Conservation (phyloP, 2,888 invertebrate genomes). For the Adelognathus sp. region DNA sequence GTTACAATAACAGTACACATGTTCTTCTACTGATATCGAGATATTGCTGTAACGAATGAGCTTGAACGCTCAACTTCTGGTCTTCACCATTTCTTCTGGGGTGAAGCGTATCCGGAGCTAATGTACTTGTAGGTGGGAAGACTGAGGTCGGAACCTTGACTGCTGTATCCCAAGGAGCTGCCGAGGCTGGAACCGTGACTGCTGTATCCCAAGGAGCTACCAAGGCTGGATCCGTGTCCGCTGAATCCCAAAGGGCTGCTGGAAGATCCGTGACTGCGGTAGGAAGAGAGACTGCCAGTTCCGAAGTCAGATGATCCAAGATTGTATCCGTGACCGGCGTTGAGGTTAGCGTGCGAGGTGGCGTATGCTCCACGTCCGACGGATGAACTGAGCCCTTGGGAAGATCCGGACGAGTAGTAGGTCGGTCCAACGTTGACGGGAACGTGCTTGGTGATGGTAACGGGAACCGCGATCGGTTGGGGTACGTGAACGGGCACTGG, state of each 20-base stretch:
- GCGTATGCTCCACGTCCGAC: constrained; percentile 41
- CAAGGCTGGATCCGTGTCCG: background rate
- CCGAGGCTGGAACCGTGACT: constrained; percentile 5
- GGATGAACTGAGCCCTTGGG: constrained; percentile 25
- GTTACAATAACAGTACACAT: constrained; percentile 24
- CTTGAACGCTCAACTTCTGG: constrained; percentile 4
- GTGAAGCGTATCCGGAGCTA: constrained; percentile 39
- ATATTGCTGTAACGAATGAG: constrained; percentile 1
- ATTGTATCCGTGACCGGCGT: constrained; percentile 30
- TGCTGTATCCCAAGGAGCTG: background rate
- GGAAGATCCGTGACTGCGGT: constrained; percentile 1
- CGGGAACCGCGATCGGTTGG: constrained; percentile 62
- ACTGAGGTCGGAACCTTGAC: background rate
- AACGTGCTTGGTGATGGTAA: constrained; percentile 36
- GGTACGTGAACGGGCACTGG: constrained; percentile 66
- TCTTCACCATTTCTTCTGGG: constrained; percentile 61
- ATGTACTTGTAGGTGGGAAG: constrained; percentile 15
- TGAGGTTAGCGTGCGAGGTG: constrained; percentile 24
- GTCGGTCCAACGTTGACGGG: constrained; percentile 46
- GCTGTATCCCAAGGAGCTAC: background rate
- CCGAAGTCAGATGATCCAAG: constrained; percentile 42
- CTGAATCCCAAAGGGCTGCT: background rate
- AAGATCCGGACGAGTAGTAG: constrained; percentile 15
- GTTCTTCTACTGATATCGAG: constrained; percentile 16
- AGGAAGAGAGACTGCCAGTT: constrained; percentile 7